Evolutionary conservation across 64 coral and sea anemone genomes (phyloP), one percentile per base, ranked within the genome.

Genomic region (Stichodactyla mertensii): DNA sequence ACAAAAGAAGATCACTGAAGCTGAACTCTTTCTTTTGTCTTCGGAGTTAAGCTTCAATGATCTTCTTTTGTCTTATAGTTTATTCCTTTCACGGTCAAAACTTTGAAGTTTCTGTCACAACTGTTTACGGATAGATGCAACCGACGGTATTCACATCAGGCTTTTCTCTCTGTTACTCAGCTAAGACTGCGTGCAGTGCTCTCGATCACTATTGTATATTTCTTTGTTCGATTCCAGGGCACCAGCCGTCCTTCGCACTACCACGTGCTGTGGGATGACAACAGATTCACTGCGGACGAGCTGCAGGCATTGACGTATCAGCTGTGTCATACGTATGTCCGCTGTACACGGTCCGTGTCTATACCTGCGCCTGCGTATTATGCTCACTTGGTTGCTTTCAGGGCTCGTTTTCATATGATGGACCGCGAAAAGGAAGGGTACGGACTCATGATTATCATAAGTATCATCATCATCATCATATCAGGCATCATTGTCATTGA

Each of bases 201-300:
- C 36, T 45, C 36, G 36, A 83, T 7, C 52, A 3, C 6, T 57
- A 5, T 22, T 19, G 27, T 16, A 27, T 12, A 22, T 71, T 71
- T 71, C 67, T 71, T 19, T 71, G 20, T 12, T 71, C 13, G 20
- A 71, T 9, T 71, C 10, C 57, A 95, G 93, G 93, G 93, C 28
- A 95, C 93, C 54, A 95, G 90, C 70, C 87, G 93, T 0, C 93
- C 93, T 15, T 92, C 93, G 10, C 93, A 95, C 56, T 95, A 95
- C 61, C 93, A 95, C 36, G 93, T 95, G 61, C 27, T 95, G 19
- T 95, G 93, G 93, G 93, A 95, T 52, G 93, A 95, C 22, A 95
- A 92, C 28, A 89, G 88, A 36, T 95, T 95, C 57, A 78, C 78
- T 24, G 93, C 93, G 0, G 93, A 95, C 27, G 93, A 95, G 84